Conservation (phyloP, 2,113 vertebrate genomes). For the Phalacrocorax pelagicus region DNA sequence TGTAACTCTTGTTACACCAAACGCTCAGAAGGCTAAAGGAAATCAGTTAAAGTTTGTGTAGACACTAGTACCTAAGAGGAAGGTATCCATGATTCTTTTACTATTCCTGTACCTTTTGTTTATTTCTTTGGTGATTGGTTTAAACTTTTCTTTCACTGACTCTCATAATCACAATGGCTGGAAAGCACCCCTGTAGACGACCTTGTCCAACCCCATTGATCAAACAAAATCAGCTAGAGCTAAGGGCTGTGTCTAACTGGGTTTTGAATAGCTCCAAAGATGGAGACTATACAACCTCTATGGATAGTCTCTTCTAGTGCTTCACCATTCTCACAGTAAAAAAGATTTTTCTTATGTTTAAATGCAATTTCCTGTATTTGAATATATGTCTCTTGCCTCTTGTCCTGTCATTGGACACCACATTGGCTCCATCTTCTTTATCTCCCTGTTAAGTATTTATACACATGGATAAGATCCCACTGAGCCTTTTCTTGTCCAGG, state of each 20-base stretch:
- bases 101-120: not conserved
- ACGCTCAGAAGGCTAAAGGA: not conserved
- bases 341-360: not conserved
- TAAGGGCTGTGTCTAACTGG: accelerated
- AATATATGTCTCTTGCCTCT: not conserved
- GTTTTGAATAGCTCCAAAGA: not conserved
- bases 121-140: not conserved
- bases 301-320: not conserved
- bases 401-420: not conserved
- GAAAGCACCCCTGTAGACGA: not conserved
- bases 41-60: not conserved
- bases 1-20: not conserved
- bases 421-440: not conserved
- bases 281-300: not conserved
- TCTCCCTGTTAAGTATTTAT: not conserved
- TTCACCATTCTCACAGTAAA: not conserved
- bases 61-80: not conserved
- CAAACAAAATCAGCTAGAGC: not conserved
- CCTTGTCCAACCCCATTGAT: no score
- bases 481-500: not conserved
- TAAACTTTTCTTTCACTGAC: not conserved
- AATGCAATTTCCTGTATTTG: not conserved
- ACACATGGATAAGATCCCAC: not conserved
- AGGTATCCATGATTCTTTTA: not conserved
- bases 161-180: not conserved